These are phyloP conservation scores for Phengaris alcon DNA, from an alignment of 2,888 invertebrate genomes.

Conservation along the genomic window DNA sequence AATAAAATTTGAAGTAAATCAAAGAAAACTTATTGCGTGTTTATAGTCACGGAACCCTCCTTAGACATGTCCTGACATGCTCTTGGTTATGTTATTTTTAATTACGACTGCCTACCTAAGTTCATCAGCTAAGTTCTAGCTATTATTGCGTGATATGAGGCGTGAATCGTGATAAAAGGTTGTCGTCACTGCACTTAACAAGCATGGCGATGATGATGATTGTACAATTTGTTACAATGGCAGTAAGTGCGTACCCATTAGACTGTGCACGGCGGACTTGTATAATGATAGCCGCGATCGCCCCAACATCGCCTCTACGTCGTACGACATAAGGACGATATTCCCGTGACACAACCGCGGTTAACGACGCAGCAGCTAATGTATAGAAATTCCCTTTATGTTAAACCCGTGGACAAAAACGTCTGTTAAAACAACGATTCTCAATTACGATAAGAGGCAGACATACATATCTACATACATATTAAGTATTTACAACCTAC, in stretches of 20 bases:
- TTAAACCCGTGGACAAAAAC: slow-evolving; percentile 11
- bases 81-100: too few relatives aligned
- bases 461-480: neutral
- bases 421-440: slow-evolving; percentile 19
- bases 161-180: slow-evolving; percentile 2
- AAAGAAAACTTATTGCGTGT: too few relatives aligned
- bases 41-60: too few relatives aligned
- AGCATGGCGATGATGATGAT: slow-evolving; percentile 11
- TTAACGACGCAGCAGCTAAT: slow-evolving; percentile 1
- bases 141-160: neutral
- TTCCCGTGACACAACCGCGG: neutral
- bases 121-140: neutral
- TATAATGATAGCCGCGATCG: neutral
- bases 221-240: slow-evolving; percentile 8
- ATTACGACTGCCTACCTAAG: too few relatives aligned
- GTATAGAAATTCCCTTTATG: slow-evolving; percentile 17
- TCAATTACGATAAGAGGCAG: slow-evolving; percentile 14
- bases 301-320: neutral
- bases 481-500: neutral
- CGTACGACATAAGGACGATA: neutral
- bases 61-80: too few relatives aligned
- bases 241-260: slow-evolving; percentile 16
- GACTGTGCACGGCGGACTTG: neutral
- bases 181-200: slow-evolving; percentile 1
- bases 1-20: too few relatives aligned